A percentile compares a stretch with the other conserved stretches of the same genome.
Conservation (phyloP, 2,888 invertebrate species). For the Caenorhabditis sp. region DNA sequence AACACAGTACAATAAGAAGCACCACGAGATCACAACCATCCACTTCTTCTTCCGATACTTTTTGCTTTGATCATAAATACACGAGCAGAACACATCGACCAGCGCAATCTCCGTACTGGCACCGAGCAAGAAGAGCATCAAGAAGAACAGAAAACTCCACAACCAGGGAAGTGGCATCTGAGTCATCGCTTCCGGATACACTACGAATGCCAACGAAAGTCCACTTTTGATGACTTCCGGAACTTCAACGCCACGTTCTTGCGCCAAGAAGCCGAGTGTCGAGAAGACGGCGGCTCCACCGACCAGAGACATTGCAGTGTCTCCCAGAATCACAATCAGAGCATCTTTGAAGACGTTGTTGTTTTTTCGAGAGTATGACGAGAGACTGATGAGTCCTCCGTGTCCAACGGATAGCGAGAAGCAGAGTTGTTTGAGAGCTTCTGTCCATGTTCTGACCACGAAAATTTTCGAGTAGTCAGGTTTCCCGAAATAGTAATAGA, state of each 20-base stretch:
- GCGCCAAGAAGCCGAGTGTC: conserved; percentile 74
- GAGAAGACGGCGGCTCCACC: conserved; percentile 77
- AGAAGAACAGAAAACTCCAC: conserved; percentile 84
- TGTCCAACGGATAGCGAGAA: conserved; percentile 79
- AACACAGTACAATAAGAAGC: conserved; percentile 24
- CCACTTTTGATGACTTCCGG: conserved; percentile 74
- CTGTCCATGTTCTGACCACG: conserved; percentile 75
- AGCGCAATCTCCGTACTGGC: conserved; percentile 73
- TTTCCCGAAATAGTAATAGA: conserved; percentile 70
- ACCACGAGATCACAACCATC: conserved; percentile 48
- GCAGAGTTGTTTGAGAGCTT: conserved; percentile 79
- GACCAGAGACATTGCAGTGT: conserved; percentile 73
- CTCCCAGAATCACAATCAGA: conserved; percentile 77
- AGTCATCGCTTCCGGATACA: conserved; percentile 84
- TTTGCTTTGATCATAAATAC: conserved; percentile 51
- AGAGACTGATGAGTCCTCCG: conserved; percentile 77
- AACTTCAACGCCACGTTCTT: conserved; percentile 52
- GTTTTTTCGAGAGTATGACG: conserved; percentile 74
- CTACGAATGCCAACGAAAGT: conserved; percentile 84
- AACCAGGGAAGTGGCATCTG: conserved; percentile 83
- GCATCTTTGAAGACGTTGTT: conserved; percentile 80
- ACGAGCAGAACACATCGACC: conserved; percentile 64
- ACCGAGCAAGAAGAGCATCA: conserved; percentile 84
- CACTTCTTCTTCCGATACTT: conserved; percentile 43
- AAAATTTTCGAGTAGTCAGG: conserved; percentile 74